phyloP scores from a whole-genome alignment of 2,113 vertebrate genomes.

The Clarias gariepinus region DNA sequence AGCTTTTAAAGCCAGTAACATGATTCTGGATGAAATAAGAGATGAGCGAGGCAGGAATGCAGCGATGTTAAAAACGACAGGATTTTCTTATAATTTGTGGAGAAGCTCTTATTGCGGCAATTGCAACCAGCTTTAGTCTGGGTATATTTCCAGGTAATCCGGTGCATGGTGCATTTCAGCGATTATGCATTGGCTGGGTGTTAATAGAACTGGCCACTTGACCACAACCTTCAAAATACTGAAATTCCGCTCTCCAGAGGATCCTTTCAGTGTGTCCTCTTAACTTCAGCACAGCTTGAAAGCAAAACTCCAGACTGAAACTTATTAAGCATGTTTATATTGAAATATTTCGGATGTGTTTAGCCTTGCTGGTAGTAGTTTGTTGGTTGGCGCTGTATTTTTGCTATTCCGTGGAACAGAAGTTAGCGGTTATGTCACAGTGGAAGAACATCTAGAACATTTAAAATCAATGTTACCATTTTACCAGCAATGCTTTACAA shows the following conservation, averaged over 20 bases:
- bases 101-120: background rate
- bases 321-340: background rate
- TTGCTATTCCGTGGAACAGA: background rate
- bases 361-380: no score
- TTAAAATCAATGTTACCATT: background rate
- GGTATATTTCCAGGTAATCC: background rate
- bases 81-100: background rate
- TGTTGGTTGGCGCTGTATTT: background rate
- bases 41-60: background rate
- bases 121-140: background rate
- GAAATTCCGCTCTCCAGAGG: background rate
- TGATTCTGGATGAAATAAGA: background rate
- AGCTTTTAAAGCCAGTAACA: background rate
- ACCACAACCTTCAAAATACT: background rate
- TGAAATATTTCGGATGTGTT: background rate
- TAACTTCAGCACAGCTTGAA: background rate
- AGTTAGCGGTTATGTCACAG: background rate
- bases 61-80: background rate
- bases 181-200: background rate
- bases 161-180: background rate
- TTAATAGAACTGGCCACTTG: conserved; percentile 14
- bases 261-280: background rate
- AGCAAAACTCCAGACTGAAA: background rate
- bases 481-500: background rate
- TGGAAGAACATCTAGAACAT: background rate